phyloP scores from a whole-genome alignment of 2,113 vertebrate genomes.

The Rhodinocichla rosea region DNA sequence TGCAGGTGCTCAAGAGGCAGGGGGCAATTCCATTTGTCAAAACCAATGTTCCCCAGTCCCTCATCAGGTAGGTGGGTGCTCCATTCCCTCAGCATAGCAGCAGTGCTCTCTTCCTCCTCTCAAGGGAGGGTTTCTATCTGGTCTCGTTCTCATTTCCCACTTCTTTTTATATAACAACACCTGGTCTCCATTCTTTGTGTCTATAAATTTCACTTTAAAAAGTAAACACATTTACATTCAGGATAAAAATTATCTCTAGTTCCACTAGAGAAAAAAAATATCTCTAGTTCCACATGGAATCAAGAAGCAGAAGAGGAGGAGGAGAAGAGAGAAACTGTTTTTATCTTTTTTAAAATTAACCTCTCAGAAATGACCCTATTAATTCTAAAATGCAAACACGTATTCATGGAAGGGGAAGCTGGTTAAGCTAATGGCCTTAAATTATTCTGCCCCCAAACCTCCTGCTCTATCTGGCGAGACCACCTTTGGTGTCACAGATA shows the following conservation, averaged over 20 bases:
- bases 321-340: background rate
- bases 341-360: background rate
- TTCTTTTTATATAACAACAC: background rate
- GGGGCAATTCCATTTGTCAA: slow-evolving; percentile 93
- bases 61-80: slow-evolving; percentile 76
- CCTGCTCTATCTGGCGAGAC: background rate
- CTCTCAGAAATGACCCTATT: background rate
- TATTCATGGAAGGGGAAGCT: background rate
- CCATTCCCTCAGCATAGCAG: accelerated
- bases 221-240: background rate
- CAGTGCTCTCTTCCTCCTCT: background rate
- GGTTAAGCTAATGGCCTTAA: background rate
- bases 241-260: background rate
- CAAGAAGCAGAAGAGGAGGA: background rate
- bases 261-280: background rate
- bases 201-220: background rate
- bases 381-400: background rate
- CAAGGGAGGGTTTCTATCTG: background rate
- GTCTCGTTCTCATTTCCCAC: background rate
- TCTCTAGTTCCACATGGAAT: background rate
- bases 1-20: slow-evolving; percentile 87
- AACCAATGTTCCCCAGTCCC: slow-evolving; percentile 88
- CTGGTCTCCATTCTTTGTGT: background rate
- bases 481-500: background rate
- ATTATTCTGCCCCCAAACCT: background rate